Evolutionary conservation across 2,113 vertebrate species (phyloP).

Genomic region (Recurvirostra avosetta): DNA sequence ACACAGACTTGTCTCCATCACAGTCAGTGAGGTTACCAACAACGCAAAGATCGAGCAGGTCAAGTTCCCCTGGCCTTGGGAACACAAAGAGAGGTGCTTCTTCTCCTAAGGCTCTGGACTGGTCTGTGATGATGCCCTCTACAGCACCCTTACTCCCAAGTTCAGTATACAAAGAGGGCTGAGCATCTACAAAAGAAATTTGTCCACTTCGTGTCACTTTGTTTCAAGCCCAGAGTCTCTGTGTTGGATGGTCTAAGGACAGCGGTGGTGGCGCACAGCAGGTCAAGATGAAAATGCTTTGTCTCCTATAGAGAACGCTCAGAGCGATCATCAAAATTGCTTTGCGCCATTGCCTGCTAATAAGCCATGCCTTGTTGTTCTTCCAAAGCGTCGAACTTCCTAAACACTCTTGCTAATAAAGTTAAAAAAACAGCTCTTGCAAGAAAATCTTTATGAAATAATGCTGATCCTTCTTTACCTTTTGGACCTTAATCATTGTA

Average conservation of each 20-base stretch:
- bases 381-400: not conserved
- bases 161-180: not conserved
- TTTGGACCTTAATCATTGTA: not conserved
- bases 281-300: not conserved
- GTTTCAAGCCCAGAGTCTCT: not conserved
- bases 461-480: not conserved
- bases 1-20: not conserved
- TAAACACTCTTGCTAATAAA: not conserved
- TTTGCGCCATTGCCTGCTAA: not conserved
- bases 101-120: not conserved
- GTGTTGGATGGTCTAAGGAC: not conserved
- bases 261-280: not conserved
- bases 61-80: not conserved
- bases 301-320: not conserved
- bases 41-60: not conserved
- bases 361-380: not conserved
- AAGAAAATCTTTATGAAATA: not conserved
- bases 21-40: not conserved
- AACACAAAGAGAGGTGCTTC: not conserved
- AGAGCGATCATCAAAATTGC: not conserved
- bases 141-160: not conserved
- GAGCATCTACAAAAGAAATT: not conserved
- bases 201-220: fast-evolving
- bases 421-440: not conserved
- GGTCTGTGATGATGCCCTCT: not conserved